Percentiles rank a stretch among this genome's conserved stretches.
Evolutionary conservation across 2,888 invertebrate genomes (phyloP).

Genomic region (Hyalella azteca): DNA sequence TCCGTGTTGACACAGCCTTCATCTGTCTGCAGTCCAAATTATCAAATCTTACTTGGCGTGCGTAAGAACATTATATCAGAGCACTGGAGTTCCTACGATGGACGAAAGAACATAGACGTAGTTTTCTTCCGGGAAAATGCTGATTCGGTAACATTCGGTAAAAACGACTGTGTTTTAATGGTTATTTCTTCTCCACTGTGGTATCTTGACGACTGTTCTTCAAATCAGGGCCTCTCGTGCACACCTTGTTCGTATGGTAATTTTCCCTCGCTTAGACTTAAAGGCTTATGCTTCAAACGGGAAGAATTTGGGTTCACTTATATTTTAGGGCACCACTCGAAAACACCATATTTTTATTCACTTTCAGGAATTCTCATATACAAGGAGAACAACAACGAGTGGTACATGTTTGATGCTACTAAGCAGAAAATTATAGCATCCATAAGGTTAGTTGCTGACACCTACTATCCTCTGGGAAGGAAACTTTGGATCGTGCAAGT

Average conservation of each 20-base stretch:
- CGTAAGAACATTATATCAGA: neutral
- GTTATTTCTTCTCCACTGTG: neutral
- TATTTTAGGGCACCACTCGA: neutral
- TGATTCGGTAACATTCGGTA: neutral
- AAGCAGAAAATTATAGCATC: neutral
- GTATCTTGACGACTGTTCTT: neutral
- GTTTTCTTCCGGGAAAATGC: neutral
- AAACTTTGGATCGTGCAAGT: neutral
- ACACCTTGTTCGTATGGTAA: neutral
- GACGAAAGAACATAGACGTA: neutral
- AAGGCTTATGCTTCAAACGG: neutral
- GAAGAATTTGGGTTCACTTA: neutral
- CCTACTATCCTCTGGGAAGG: neutral
- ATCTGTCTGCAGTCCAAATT: neutral
- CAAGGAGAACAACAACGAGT: neutral
- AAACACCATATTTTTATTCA: neutral
- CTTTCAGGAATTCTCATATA: neutral
- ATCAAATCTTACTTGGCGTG: neutral
- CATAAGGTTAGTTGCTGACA: neutral
- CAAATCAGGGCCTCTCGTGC: neutral
- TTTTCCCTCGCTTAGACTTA: neutral
- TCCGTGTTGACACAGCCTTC: neutral
- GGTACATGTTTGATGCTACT: neutral
- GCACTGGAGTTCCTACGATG: neutral
- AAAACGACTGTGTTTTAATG: neutral